These are phyloP conservation scores for Tiliacea aurago DNA, from an alignment of 2,888 invertebrate species.

Conservation along the genomic window DNA sequence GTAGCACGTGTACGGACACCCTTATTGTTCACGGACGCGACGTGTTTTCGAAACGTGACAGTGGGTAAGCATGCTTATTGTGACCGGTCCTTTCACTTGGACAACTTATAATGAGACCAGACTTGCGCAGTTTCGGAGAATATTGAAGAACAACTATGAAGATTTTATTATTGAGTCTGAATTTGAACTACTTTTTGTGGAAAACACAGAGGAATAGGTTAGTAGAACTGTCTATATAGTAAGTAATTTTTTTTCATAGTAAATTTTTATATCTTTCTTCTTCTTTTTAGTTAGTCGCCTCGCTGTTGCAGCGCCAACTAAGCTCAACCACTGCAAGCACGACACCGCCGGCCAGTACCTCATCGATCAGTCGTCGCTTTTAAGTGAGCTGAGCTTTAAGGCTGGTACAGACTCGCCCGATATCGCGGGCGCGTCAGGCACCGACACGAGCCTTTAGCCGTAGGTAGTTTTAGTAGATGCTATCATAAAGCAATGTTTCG, in stretches of 20 bases:
- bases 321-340: background rate
- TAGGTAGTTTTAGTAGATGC: conserved; percentile 27
- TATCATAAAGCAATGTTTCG: conserved; percentile 43
- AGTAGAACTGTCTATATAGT: background rate
- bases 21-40: conserved; percentile 12
- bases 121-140: conserved; percentile 9
- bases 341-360: background rate
- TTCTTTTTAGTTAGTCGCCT: background rate
- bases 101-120: conserved; percentile 53
- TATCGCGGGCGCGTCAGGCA: no score
- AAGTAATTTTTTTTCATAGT: no score
- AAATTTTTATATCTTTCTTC: background rate
- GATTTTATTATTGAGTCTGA: conserved; percentile 20
- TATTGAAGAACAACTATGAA: conserved; percentile 9
- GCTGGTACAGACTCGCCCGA: no score
- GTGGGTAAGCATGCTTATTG: conserved; percentile 50
- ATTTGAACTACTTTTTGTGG: conserved; percentile 15
- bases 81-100: conserved; percentile 15
- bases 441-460: conserved; percentile 12
- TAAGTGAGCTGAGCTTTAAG: no score
- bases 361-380: conserved; percentile 31
- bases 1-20: no score
- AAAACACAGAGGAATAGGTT: background rate
- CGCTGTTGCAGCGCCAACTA: background rate
- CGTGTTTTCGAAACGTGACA: conserved; percentile 38